Conservation (phyloP, 2,797 vertebrate species). For the Phoeniculus purpureus region DNA sequence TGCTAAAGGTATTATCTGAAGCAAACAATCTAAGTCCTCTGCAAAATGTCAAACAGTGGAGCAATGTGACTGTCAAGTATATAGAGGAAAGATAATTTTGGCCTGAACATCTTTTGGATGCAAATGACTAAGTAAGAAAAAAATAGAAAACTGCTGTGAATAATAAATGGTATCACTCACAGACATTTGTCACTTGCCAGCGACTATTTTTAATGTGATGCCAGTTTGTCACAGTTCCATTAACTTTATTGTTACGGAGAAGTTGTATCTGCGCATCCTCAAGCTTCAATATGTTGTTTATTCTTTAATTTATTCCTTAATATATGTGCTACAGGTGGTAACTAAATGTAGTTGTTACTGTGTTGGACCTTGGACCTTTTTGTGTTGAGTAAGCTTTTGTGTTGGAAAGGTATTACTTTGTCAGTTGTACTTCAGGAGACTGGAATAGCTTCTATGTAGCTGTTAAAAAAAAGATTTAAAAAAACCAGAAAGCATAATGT, state of each 20-base stretch:
- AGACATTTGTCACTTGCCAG: neutral
- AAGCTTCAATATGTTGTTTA: neutral
- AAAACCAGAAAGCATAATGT: neutral
- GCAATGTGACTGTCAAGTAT: neutral
- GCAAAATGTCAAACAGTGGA: neutral
- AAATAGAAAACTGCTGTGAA: neutral
- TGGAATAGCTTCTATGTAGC: neutral
- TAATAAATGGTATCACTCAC: neutral
- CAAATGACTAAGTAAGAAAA: neutral
- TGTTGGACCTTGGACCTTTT: neutral
- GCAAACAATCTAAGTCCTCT: neutral
- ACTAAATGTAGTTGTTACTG: neutral
- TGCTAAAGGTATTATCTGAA: neutral
- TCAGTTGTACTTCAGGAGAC: neutral
- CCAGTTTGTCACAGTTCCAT: neutral
- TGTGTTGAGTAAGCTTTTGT: neutral
- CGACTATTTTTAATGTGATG: neutral
- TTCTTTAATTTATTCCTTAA: neutral
- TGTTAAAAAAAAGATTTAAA: neutral
- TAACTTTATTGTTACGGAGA: neutral
- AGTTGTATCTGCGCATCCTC: neutral
- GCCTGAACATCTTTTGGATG: neutral
- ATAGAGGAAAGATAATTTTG: neutral
- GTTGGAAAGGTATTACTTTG: neutral
- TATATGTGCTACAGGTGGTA: neutral